Conservation (phyloP, 2,797 vertebrate species). For the Setipinna tenuifilis region DNA sequence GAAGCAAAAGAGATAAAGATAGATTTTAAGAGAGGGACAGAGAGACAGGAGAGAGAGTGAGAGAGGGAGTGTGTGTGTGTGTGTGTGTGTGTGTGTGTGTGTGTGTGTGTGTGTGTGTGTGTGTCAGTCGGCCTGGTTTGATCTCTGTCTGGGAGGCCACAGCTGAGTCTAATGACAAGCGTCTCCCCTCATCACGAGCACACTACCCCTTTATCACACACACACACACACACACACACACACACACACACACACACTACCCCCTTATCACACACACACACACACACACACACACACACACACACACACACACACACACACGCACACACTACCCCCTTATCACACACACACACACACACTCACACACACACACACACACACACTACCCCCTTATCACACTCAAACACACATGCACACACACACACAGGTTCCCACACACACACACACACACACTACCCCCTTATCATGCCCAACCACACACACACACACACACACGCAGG, state of each 20-base stretch:
- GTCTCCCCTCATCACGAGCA: slow-evolving; percentile 7
- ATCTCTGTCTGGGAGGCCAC: neutral
- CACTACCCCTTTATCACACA: neutral
- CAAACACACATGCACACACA: neutral
- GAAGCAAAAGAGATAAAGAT: too few relatives aligned
- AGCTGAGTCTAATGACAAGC: slow-evolving; percentile 45
- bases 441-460: neutral
- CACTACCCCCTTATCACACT: neutral
- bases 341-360: neutral
- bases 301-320: neutral
- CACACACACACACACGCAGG: neutral
- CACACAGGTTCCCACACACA: neutral
- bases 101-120: neutral
- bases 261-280: neutral
- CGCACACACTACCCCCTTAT: neutral
- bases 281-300: neutral
- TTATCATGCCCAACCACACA: neutral
- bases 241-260: neutral
- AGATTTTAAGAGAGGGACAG: too few relatives aligned
- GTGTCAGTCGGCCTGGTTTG: neutral
- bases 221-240: neutral
- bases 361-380: neutral
- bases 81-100: neutral
- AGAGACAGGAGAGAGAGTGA: neutral
- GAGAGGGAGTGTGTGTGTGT: neutral